phyloP scores from a whole-genome alignment of 2,888 invertebrate species.

The Lathronympha strigana region DNA sequence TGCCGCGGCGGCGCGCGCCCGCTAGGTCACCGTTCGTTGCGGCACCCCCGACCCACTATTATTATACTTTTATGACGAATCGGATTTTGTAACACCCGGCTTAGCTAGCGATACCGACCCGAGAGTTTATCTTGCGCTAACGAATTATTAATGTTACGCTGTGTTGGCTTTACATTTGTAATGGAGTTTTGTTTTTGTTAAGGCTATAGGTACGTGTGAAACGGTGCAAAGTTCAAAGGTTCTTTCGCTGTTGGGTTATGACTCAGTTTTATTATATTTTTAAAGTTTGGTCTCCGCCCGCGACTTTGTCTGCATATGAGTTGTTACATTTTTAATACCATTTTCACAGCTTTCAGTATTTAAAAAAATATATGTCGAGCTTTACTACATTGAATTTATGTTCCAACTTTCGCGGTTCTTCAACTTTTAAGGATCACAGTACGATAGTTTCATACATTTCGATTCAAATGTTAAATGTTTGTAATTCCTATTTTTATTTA shows the following conservation, averaged over 20 bases:
- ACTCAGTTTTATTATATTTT: too few relatives aligned
- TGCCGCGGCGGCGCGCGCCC: conserved; percentile 81
- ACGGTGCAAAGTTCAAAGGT: background rate
- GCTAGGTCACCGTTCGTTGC: conserved; percentile 74
- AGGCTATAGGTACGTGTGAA: background rate
- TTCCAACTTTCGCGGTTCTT: too few relatives aligned
- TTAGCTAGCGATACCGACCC: conserved; percentile 63
- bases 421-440: too few relatives aligned
- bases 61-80: conserved; percentile 84
- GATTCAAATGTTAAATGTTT: too few relatives aligned
- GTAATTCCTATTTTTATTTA: too few relatives aligned
- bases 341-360: too few relatives aligned
- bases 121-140: conserved; percentile 46
- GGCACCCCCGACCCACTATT: conserved; percentile 82
- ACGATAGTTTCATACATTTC: too few relatives aligned
- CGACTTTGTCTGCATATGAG: too few relatives aligned
- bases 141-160: conserved; percentile 40
- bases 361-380: too few relatives aligned
- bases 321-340: too few relatives aligned
- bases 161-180: conserved; percentile 37
- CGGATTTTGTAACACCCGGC: conserved; percentile 75
- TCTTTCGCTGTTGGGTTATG: background rate
- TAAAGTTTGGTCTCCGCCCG: too few relatives aligned
- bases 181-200: conserved; percentile 32
- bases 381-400: too few relatives aligned